Evolutionary conservation across 2,113 vertebrate species (phyloP).

Genomic region (Smithornis capensis): DNA sequence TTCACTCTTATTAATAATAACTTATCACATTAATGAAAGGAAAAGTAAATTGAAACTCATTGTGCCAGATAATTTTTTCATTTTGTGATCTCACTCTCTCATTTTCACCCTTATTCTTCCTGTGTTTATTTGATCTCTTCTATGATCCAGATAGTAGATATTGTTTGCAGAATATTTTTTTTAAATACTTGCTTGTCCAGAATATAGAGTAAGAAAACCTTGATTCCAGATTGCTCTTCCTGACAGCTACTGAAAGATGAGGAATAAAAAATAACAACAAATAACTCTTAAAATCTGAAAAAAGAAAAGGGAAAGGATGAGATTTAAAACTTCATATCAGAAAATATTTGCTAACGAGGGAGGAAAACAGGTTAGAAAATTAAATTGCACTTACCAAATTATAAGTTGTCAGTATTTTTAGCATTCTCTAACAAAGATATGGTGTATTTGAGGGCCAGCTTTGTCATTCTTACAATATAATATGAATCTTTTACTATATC

Average conservation of each 20-base stretch:
- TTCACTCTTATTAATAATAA: not conserved
- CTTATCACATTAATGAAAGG: not conserved
- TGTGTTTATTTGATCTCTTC: not conserved
- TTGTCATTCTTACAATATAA: not conserved
- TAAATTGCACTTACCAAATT: not conserved
- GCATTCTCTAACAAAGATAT: not conserved
- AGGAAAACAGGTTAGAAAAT: not conserved
- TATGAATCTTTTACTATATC: not conserved
- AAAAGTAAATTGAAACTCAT: slow-evolving; percentile 18
- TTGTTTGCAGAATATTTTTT: not conserved
- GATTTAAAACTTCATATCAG: not conserved
- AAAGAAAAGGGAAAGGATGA: not conserved
- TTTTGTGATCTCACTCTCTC: not conserved
- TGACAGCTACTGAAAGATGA: not conserved
- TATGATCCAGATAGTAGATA: not conserved
- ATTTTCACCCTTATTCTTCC: not conserved
- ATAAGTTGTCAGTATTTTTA: not conserved
- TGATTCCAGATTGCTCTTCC: not conserved
- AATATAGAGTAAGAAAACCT: not conserved
- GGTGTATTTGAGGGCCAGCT: not conserved
- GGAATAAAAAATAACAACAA: not conserved
- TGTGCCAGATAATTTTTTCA: not conserved
- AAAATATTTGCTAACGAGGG: not conserved
- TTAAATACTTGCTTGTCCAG: not conserved
- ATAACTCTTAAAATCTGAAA: not conserved